Evolutionary conservation across 2,888 invertebrate species (phyloP).

Genomic region (Lasioglossum calceatum): DNA sequence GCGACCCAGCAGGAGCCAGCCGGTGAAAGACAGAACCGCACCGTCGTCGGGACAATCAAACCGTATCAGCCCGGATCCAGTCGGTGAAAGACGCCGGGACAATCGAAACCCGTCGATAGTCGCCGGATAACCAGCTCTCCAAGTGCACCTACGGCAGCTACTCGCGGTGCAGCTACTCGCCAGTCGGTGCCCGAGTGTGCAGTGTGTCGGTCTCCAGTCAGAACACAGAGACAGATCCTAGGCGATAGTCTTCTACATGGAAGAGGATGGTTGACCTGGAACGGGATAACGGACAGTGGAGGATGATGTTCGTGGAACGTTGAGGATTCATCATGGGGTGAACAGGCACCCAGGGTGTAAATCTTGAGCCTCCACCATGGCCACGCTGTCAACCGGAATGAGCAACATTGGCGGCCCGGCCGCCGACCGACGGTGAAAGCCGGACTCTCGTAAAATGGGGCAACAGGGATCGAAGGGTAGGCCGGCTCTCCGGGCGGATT

Average conservation of each 20-base stretch:
- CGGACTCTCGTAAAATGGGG: constrained; percentile 74
- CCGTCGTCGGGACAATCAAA: background rate
- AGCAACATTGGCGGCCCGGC: constrained; percentile 23
- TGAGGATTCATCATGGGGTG: constrained; percentile 35
- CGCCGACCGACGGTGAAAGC: constrained; percentile 39
- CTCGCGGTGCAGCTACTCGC: too few species aligned
- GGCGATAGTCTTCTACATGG: background rate
- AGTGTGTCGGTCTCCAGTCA: background rate
- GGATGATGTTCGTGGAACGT: background rate
- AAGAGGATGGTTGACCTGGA: background rate
- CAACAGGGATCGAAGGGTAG: constrained; percentile 82
- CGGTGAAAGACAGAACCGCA: background rate
- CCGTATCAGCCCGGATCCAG: background rate
- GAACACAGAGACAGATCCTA: too few species aligned
- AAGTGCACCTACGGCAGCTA: too few species aligned
- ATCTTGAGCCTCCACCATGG: background rate
- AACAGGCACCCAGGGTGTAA: constrained; percentile 15
- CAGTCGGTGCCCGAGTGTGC: background rate
- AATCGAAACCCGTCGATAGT: background rate
- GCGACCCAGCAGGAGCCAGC: background rate
- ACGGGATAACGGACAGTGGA: background rate
- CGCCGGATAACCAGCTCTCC: background rate
- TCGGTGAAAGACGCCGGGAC: background rate
- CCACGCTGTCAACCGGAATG: constrained; percentile 1
- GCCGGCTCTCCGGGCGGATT: constrained; percentile 79